Percentiles rank a stretch among this genome's conserved stretches.
These are phyloP conservation scores for Neelides sp. DNA, from an alignment of 1,140 invertebrate genomes.

Conservation along the genomic window DNA sequence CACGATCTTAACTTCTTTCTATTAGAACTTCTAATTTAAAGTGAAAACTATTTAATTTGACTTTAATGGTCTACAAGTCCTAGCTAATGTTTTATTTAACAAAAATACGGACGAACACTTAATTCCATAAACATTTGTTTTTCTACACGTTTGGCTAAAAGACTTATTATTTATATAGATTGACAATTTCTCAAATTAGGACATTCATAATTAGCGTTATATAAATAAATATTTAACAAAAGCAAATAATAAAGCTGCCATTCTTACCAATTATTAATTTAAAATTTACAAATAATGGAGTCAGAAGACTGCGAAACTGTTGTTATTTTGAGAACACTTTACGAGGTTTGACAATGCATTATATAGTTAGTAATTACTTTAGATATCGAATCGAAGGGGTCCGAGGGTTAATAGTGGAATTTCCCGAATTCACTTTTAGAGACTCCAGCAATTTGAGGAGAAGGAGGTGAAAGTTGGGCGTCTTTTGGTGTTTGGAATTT, in stretches of 20 bases:
- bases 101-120: too few species aligned
- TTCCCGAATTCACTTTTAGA: constrained; percentile 12
- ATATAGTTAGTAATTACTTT: background rate
- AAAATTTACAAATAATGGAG: background rate
- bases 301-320: constrained; percentile 6
- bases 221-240: background rate
- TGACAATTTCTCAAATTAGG: constrained; percentile 4
- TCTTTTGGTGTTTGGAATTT: constrained; percentile 20
- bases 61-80: too few species aligned
- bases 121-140: too few species aligned
- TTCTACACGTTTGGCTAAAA: too few species aligned
- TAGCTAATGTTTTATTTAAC: too few species aligned
- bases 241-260: background rate
- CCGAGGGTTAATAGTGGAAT: background rate
- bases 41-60: too few species aligned
- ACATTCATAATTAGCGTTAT: background rate
- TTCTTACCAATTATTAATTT: background rate
- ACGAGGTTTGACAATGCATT: background rate
- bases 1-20: too few species aligned
- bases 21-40: too few species aligned
- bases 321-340: background rate
- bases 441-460: constrained; percentile 8
- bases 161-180: too few species aligned
- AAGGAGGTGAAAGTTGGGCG: constrained; percentile 7
- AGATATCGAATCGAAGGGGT: background rate